Conservation (phyloP, 1,140 invertebrate genomes). For the Hermetia illucens region DNA sequence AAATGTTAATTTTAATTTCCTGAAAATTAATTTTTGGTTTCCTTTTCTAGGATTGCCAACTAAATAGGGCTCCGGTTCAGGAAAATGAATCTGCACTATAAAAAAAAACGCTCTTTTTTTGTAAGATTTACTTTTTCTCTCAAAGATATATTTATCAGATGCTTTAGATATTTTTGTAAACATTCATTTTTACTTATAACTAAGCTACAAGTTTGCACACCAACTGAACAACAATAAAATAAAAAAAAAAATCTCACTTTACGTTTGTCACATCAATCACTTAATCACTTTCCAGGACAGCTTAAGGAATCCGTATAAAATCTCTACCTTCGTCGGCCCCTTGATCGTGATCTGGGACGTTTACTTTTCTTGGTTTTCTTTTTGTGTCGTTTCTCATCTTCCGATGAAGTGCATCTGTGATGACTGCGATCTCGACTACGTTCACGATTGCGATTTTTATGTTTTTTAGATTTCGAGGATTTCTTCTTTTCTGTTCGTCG, state of each 20-base stretch:
- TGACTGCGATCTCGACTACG: background rate
- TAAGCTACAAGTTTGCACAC: too few species aligned
- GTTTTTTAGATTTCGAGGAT: constrained; percentile 16
- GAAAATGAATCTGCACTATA: background rate
- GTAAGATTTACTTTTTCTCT: too few species aligned
- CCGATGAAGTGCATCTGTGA: constrained; percentile 4
- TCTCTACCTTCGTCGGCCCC: constrained; percentile 2
- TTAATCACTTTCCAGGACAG: too few species aligned
- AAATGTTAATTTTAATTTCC: background rate
- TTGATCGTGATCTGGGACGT: constrained; percentile 20
- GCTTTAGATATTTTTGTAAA: too few species aligned
- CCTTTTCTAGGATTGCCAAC: background rate
- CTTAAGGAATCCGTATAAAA: too few species aligned
- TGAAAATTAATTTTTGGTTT: too few species aligned
- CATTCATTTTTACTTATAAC: too few species aligned
- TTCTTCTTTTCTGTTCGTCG: constrained; percentile 12
- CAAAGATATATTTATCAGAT: too few species aligned
- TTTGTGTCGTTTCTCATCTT: constrained; percentile 18
- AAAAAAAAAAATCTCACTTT: too few species aligned
- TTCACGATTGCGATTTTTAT: constrained; percentile 9
- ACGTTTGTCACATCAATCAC: too few species aligned
- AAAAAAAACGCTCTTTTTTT: background rate
- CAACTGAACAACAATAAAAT: too few species aligned
- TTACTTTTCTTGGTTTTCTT: constrained; percentile 29
- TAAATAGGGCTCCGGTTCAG: background rate